These are phyloP conservation scores for Progne subis DNA, from an alignment of 2,113 vertebrate species.

Conservation along the genomic window DNA sequence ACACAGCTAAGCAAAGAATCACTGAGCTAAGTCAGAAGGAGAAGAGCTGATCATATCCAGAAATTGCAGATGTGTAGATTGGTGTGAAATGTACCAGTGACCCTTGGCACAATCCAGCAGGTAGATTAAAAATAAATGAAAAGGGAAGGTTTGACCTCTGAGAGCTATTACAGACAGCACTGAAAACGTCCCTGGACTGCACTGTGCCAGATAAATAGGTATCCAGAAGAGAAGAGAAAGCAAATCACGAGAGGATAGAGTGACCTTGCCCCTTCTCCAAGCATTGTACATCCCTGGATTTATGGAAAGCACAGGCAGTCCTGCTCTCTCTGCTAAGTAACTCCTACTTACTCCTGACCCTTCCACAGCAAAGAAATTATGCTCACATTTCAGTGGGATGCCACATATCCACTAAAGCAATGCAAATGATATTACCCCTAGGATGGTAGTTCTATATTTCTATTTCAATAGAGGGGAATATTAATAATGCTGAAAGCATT, in stretches of 20 bases:
- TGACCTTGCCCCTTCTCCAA: not conserved
- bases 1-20: not conserved
- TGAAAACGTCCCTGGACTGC: not conserved
- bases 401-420: not conserved
- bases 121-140: not conserved
- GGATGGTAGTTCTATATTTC: not conserved
- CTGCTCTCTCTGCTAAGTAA: not conserved
- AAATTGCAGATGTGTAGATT: not conserved
- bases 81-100: not conserved
- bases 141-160: not conserved
- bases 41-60: not conserved
- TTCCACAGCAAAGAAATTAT: not conserved
- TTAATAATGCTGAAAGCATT: not conserved
- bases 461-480: not conserved
- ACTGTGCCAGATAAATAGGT: not conserved
- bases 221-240: not conserved
- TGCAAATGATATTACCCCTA: not conserved
- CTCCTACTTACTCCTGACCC: not conserved
- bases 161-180: not conserved
- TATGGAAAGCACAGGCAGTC: not conserved
- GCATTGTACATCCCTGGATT: not conserved
- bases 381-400: rapidly evolving
- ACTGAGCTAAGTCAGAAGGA: not conserved
- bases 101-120: not conserved
- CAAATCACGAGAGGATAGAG: not conserved